Conservation (phyloP, 2,113 vertebrate species). For the Datnioides undecimradiatus region DNA sequence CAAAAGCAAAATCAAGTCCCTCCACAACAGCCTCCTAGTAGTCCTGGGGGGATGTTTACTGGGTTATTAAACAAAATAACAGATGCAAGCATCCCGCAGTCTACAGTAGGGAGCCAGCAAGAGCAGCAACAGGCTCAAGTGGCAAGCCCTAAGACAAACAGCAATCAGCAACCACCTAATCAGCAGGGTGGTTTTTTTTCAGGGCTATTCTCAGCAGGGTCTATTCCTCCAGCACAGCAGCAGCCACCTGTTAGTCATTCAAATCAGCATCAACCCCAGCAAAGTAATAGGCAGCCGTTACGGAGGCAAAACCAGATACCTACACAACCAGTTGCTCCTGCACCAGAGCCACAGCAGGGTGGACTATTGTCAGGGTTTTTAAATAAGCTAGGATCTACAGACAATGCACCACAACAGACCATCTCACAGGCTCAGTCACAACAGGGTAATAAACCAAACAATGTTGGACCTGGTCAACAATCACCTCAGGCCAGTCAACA, state of each 20-base stretch:
- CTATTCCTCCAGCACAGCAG: slow-evolving; percentile 52
- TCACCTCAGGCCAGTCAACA: slow-evolving; percentile 66
- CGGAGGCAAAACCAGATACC: slow-evolving; percentile 80
- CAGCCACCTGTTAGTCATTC: slow-evolving; percentile 32
- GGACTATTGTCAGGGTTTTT: slow-evolving; percentile 83
- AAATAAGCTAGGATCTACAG: slow-evolving; percentile 85
- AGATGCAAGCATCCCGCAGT: slow-evolving; percentile 59
- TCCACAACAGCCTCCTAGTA: slow-evolving; percentile 63
- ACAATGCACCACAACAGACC: slow-evolving; percentile 68
- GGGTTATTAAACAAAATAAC: slow-evolving; percentile 81
- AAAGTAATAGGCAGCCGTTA: slow-evolving; percentile 77
- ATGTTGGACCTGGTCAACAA: slow-evolving; percentile 57
- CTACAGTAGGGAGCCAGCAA: slow-evolving; percentile 56
- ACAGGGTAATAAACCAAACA: slow-evolving; percentile 40
- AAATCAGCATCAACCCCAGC: slow-evolving; percentile 74
- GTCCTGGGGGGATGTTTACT: slow-evolving; percentile 74
- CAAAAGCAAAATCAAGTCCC: slow-evolving; percentile 71
- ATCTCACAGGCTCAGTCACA: slow-evolving; percentile 53
- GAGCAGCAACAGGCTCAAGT: slow-evolving; percentile 60
- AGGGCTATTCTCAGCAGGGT: slow-evolving; percentile 76
- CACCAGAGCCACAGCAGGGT: slow-evolving; percentile 72
- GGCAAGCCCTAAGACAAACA: slow-evolving; percentile 38
- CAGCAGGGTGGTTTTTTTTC: slow-evolving; percentile 81
- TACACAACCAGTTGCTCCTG: slow-evolving; percentile 61
- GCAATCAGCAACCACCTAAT: slow-evolving; percentile 64